Percentiles rank a stretch among this genome's conserved stretches.
Evolutionary conservation across 2,888 invertebrate species (phyloP).

Genomic region (Syrista parreyssii): DNA sequence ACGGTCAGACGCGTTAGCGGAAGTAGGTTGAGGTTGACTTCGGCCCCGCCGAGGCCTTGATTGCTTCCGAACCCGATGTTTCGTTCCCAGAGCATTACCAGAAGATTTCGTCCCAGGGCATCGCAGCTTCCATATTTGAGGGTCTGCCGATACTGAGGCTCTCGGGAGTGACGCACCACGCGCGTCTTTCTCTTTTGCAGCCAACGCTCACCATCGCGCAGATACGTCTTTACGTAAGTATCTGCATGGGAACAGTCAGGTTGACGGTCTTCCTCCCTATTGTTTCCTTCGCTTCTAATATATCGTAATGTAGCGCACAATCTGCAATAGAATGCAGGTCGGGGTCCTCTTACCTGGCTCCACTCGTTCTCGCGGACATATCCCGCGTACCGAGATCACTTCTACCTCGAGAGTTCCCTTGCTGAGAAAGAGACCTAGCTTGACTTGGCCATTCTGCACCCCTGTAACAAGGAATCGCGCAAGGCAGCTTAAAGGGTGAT

Average conservation of each 20-base stretch:
- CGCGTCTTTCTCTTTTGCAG: slow-evolving; percentile 93
- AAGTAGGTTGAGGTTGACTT: slow-evolving; percentile 85
- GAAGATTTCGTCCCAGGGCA: slow-evolving; percentile 82
- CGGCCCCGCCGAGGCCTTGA: slow-evolving; percentile 82
- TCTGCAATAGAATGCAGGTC: no score
- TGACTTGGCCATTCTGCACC: slow-evolving; percentile 83
- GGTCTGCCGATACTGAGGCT: slow-evolving; percentile 89
- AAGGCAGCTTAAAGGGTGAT: no score
- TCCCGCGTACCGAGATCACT: slow-evolving; percentile 78
- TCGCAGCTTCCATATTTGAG: slow-evolving; percentile 81
- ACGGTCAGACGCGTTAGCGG: slow-evolving; percentile 83
- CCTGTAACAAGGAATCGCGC: slow-evolving; percentile 43
- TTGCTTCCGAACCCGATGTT: slow-evolving; percentile 91
- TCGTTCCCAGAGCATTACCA: slow-evolving; percentile 94
- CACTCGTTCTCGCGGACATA: slow-evolving; percentile 77
- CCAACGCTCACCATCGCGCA: slow-evolving; percentile 89
- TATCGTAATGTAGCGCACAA: no score
- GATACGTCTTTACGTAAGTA: slow-evolving; percentile 94
- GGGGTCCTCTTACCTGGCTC: slow-evolving; percentile 69
- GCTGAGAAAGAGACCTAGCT: slow-evolving; percentile 88
- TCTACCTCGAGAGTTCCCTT: slow-evolving; percentile 94
- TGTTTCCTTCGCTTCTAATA: background rate
- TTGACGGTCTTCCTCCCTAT: background rate
- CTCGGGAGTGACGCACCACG: slow-evolving; percentile 82
- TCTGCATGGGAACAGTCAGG: slow-evolving; percentile 69